A percentile compares a stretch with the other conserved stretches of the same genome.
Evolutionary conservation across 1,140 invertebrate species (phyloP).

Genomic region (Brachionus sp.): DNA sequence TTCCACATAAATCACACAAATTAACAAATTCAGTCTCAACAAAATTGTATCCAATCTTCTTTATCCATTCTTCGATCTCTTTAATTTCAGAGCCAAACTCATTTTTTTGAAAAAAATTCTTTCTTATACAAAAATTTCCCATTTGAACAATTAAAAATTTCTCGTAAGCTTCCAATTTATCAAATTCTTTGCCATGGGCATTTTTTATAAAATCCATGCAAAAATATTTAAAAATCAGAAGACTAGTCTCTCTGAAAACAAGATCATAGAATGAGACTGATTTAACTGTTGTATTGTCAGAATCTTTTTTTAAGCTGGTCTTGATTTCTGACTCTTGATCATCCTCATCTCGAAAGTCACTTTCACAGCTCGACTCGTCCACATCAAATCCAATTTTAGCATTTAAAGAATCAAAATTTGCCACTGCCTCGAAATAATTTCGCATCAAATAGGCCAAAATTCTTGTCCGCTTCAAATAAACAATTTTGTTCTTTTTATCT

Average conservation of each 20-base stretch:
- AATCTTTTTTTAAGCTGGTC: neutral
- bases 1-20: conserved; percentile 12
- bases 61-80: neutral
- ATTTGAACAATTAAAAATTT: neutral
- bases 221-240: neutral
- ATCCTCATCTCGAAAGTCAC: neutral
- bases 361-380: neutral
- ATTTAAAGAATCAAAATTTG: conserved; percentile 16
- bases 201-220: neutral
- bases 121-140: neutral
- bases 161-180: neutral
- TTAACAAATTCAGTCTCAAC: neutral
- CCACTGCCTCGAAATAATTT: neutral
- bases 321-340: neutral
- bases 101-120: conserved; percentile 19
- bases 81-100: neutral
- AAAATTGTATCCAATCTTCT: neutral
- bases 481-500: neutral
- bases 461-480: neutral
- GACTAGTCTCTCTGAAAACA: neutral
- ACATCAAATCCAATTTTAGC: neutral
- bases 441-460: neutral
- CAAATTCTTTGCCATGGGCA: neutral
- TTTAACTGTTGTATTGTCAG: neutral
- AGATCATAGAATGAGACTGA: neutral